These are phyloP conservation scores for Percina caprodes DNA, from an alignment of 2,113 vertebrate species.

Conservation along the genomic window DNA sequence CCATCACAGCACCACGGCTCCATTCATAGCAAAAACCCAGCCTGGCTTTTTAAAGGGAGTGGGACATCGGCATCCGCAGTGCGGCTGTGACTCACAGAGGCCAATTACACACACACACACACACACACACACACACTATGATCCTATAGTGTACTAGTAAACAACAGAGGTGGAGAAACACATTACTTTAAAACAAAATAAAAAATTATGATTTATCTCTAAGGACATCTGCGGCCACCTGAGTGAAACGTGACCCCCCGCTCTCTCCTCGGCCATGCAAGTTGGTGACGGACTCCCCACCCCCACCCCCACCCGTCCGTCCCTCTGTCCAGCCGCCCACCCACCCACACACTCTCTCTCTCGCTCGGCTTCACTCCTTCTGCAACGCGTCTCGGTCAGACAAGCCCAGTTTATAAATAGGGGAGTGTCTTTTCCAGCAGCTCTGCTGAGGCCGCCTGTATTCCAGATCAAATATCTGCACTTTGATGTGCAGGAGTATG, in stretches of 20 bases:
- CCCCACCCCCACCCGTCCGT: slow-evolving; percentile 59
- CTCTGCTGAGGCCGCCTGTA: slow-evolving; percentile 70
- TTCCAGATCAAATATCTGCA: slow-evolving; percentile 75
- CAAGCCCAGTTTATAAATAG: slow-evolving; percentile 81
- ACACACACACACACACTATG: background rate
- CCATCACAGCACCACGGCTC: slow-evolving; percentile 67
- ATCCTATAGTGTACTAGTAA: slow-evolving; percentile 17
- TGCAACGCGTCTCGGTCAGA: slow-evolving; percentile 64
- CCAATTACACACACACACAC: background rate
- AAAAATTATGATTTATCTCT: slow-evolving; percentile 57
- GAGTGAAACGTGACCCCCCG: slow-evolving; percentile 77
- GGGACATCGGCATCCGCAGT: slow-evolving; percentile 37
- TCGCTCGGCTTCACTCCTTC: slow-evolving; percentile 58
- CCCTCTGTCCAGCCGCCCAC: background rate
- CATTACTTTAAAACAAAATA: slow-evolving; percentile 5
- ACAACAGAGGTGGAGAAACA: slow-evolving; percentile 19
- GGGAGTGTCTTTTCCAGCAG: slow-evolving; percentile 76
- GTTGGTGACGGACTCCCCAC: slow-evolving; percentile 59
- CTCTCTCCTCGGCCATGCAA: slow-evolving; percentile 49
- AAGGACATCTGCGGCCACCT: slow-evolving; percentile 73
- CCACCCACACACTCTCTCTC: slow-evolving; percentile 12
- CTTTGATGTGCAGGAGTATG: slow-evolving; percentile 72
- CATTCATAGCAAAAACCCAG: slow-evolving; percentile 77
- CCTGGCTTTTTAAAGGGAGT: slow-evolving; percentile 49
- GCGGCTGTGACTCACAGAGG: slow-evolving; percentile 44